A percentile compares a stretch with the other conserved stretches of the same genome.
Conservation (phyloP, 2,888 invertebrate species). For the Scrobipalpa costella region DNA sequence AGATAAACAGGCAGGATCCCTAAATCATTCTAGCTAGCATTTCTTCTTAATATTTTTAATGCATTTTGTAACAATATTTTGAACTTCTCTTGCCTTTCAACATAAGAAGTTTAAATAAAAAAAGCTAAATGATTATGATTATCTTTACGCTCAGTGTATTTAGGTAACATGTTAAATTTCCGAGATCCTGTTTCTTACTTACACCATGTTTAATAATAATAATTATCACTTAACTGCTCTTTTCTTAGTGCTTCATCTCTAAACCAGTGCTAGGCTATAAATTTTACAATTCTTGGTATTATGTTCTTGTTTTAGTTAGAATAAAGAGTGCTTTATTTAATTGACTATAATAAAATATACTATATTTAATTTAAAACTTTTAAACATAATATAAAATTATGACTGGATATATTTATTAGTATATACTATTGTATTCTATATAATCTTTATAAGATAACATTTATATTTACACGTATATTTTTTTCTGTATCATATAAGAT, state of each 20-base stretch:
- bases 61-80: too few species aligned
- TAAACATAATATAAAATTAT: background rate
- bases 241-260: background rate
- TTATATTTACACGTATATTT: slow-evolving; percentile 19
- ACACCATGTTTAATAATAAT: too few species aligned
- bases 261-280: slow-evolving; percentile 5
- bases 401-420: background rate
- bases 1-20: too few species aligned
- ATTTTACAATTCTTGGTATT: background rate
- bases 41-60: too few species aligned
- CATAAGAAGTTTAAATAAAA: too few species aligned
- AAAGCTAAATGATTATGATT: too few species aligned
- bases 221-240: too few species aligned
- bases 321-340: background rate
- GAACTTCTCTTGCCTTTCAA: too few species aligned
- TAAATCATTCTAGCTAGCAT: too few species aligned
- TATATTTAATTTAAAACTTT: background rate
- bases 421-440: background rate
- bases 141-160: too few species aligned
- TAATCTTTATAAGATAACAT: slow-evolving; percentile 28
- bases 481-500: background rate
- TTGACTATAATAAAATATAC: slow-evolving; percentile 19
- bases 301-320: background rate
- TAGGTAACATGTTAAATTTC: too few species aligned
- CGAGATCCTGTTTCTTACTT: too few species aligned